Conservation (phyloP, 2,797 vertebrate genomes). For the Loriculus beryllinus region DNA sequence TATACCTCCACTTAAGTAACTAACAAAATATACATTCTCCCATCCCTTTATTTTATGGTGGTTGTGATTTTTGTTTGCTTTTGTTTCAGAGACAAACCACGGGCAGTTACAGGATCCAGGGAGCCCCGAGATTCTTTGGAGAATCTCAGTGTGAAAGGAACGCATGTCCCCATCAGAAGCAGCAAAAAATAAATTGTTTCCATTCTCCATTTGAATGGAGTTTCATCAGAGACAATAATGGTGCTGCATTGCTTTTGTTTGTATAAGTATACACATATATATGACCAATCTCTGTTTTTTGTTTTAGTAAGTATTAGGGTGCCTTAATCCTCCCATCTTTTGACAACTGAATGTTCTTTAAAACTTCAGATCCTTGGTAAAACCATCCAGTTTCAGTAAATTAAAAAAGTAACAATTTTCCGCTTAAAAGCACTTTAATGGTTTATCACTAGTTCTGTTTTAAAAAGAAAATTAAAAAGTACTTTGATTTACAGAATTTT, state of each 20-base stretch:
- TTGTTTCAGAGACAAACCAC: conserved; percentile 75
- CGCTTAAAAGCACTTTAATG: conserved; percentile 57
- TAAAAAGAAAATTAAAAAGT: background rate
- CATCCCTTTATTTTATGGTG: rapidly evolving
- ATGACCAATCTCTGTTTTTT: conserved; percentile 69
- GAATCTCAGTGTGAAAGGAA: conserved; percentile 72
- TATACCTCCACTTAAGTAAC: background rate
- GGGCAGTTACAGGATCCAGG: conserved; percentile 36
- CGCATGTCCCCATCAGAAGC: conserved; percentile 67
- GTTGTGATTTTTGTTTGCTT: background rate
- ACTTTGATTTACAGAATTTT: background rate
- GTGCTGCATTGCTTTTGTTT: conserved; percentile 58
- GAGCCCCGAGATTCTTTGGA: conserved; percentile 46
- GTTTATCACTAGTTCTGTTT: background rate
- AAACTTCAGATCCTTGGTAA: background rate
- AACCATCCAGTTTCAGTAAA: background rate
- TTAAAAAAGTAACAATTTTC: background rate
- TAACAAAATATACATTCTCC: background rate
- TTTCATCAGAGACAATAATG: conserved; percentile 43
- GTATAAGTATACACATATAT: background rate
- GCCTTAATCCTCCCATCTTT: conserved; percentile 23
- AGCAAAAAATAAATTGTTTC: conserved; percentile 76
- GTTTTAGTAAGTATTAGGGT: conserved; percentile 2
- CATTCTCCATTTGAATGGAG: background rate
- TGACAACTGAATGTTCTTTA: conserved; percentile 18